phyloP scores from a whole-genome alignment of 2,888 invertebrate genomes.

The Endomychus coccineus region DNA sequence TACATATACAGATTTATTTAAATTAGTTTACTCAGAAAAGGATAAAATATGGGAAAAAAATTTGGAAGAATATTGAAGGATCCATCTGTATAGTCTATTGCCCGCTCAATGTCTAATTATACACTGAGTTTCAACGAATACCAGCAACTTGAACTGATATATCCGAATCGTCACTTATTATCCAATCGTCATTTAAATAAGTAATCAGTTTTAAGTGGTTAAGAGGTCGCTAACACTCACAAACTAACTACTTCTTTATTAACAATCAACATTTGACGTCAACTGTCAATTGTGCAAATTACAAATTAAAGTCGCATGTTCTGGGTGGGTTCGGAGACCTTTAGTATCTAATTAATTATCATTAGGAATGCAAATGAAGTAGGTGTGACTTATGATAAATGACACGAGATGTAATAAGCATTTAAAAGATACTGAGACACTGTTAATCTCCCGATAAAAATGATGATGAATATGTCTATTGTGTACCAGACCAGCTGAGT shows the following conservation, averaged over 20 bases:
- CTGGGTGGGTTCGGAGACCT: constrained; percentile 1
- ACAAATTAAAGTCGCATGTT: constrained; percentile 23
- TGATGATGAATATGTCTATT: constrained; percentile 20
- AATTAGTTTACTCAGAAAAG: too few relatives aligned
- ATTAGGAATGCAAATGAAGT: constrained; percentile 1
- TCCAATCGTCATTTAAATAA: constrained; percentile 28
- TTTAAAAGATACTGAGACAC: constrained; percentile 19
- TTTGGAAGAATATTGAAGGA: too few relatives aligned
- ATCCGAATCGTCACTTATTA: too few relatives aligned
- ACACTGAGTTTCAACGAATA: too few relatives aligned
- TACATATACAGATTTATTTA: too few relatives aligned
- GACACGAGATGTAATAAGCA: constrained; percentile 13
- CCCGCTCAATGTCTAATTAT: too few relatives aligned
- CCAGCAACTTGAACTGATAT: background rate
- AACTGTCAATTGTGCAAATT: constrained; percentile 29
- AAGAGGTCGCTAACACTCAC: constrained; percentile 31
- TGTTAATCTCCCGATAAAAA: constrained; percentile 21
- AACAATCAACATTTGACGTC: constrained; percentile 31
- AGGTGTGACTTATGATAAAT: constrained; percentile 1
- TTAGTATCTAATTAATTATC: background rate
- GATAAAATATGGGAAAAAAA: too few relatives aligned
- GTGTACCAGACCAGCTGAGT: too few relatives aligned
- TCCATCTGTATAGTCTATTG: too few relatives aligned
- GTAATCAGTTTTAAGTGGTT: constrained; percentile 30
- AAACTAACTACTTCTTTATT: constrained; percentile 26